A percentile compares a stretch with the other conserved stretches of the same genome.
Evolutionary conservation across 2,113 vertebrate species (phyloP).

Genomic region (Garra rufa): DNA sequence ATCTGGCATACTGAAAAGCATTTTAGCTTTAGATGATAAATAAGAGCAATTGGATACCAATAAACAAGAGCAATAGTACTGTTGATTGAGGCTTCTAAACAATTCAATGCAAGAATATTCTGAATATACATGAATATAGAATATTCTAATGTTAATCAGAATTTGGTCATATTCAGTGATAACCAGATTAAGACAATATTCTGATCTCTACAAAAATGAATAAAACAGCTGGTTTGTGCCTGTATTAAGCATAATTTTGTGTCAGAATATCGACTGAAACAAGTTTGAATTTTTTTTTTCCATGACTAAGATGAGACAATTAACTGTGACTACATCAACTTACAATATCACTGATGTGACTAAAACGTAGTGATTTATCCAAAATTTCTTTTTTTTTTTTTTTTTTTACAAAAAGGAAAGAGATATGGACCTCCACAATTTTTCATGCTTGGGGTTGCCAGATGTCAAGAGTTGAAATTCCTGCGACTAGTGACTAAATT

Average conservation of each 20-base stretch:
- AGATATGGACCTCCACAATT: too few species aligned
- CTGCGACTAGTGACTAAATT: neutral
- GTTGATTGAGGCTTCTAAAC: neutral
- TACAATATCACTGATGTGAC: neutral
- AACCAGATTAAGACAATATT: neutral
- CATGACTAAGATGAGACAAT: neutral
- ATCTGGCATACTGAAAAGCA: slow-evolving; percentile 7
- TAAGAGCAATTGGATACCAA: neutral
- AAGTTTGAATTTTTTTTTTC: too few species aligned
- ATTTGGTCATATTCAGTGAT: neutral
- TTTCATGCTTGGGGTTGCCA: too few species aligned
- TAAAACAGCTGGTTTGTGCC: neutral
- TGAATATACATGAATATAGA: too few species aligned
- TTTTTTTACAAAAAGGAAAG: too few species aligned
- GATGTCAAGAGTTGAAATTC: too few species aligned
- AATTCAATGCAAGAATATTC: slow-evolving; percentile 56
- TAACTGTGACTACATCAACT: neutral
- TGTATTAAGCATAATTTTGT: neutral
- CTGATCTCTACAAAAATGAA: neutral
- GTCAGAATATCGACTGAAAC: neutral
- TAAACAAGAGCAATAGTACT: neutral
- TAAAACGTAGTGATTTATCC: too few species aligned
- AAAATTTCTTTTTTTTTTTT: too few species aligned
- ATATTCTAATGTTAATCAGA: slow-evolving; percentile 64
- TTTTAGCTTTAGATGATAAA: neutral